Evolutionary conservation across 1,140 invertebrate species (phyloP), one percentile per base, ranked within the genome.

Genomic region (Bemisia tabaci): DNA sequence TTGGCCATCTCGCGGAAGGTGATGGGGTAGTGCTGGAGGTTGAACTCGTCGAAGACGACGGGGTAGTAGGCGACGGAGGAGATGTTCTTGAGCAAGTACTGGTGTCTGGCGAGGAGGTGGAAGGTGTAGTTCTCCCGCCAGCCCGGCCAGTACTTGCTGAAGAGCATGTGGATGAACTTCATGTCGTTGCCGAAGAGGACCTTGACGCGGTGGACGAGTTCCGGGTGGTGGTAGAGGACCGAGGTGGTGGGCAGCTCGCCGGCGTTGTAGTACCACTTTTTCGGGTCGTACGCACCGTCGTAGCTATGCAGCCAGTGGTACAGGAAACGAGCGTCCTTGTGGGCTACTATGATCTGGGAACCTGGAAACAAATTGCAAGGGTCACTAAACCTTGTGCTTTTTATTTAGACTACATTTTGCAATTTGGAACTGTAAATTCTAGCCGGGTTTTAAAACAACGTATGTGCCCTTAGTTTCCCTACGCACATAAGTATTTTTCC

Each of bases 201-300:
- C 22, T 64, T 64, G 12, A 74, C 70, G 11, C 73, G 64, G 63
- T 75, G 74, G 2, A 73, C 67, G 12, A 74, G 58, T 59, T 71
- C 59, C 9, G 74, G 75, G 24, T 60, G 23, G 25, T 68, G 62
- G 2, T 70, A n/a, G 11, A 76, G 66, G 12, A 76, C 68, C 26
- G 68, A 60, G n/a, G 62, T 60, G 1, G 74, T 76, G 0, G 74
- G 75, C 12, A 63, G 61, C 61, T 72, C 65, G 2, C 74, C 75
- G 0, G 72, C 75, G 66, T 76, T 76, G 67, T 75, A 77, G 64
- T 75, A 76, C 74, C 74, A 76, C 12, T 65, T 39, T n/a, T n/a
- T n/a, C 17, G 59, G 39, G 2, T 68, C 68, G 2, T 69, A 64
- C 69, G 75, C 75, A 22, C 68, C 60, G 63, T 65, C 67, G 62